phyloP scores from a whole-genome alignment of 2,888 invertebrate genomes.

The Drosophila robusta region DNA sequence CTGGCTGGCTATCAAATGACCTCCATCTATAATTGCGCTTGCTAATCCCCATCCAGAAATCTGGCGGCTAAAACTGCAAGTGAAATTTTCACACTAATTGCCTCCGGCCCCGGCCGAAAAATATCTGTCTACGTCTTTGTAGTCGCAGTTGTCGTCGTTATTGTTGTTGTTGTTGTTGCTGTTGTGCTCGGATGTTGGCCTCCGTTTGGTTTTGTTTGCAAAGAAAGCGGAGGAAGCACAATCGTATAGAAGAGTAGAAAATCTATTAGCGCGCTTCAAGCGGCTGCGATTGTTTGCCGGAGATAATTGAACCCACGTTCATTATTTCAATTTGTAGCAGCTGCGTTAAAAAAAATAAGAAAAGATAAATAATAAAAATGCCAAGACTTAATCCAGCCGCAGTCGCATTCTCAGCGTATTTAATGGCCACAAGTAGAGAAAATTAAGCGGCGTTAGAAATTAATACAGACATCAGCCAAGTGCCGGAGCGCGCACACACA shows the following conservation, averaged over 20 bases:
- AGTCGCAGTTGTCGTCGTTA: not conserved
- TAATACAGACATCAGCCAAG: conserved; percentile 71
- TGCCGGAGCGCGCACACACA: not conserved
- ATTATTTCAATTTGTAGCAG: conserved; percentile 75
- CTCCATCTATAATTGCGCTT: conserved; percentile 75
- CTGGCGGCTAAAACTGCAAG: conserved; percentile 70
- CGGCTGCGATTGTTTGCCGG: conserved; percentile 70
- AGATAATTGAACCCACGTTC: conserved; percentile 82
- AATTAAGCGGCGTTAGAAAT: conserved; percentile 80
- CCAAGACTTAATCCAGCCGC: conserved; percentile 43
- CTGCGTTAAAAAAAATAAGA: conserved; percentile 34
- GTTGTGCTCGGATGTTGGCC: conserved; percentile 46
- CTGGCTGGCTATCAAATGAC: conserved; percentile 59
- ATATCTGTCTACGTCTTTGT: conserved; percentile 43
- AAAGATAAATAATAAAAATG: conserved; percentile 2
- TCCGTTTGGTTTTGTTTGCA: conserved; percentile 63
- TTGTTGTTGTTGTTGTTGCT: conserved; percentile 17
- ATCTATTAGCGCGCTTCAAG: conserved; percentile 74
- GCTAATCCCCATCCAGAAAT: conserved; percentile 72
- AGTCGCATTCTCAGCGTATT: conserved; percentile 50
- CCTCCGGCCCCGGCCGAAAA: conserved; percentile 63
- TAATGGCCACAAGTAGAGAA: conserved; percentile 68
- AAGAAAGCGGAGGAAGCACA: conserved; percentile 64
- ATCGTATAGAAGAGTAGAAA: conserved; percentile 54
- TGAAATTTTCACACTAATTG: conserved; percentile 77